Conservation (phyloP, 2,113 vertebrate genomes). For the Okapia johnstoni region DNA sequence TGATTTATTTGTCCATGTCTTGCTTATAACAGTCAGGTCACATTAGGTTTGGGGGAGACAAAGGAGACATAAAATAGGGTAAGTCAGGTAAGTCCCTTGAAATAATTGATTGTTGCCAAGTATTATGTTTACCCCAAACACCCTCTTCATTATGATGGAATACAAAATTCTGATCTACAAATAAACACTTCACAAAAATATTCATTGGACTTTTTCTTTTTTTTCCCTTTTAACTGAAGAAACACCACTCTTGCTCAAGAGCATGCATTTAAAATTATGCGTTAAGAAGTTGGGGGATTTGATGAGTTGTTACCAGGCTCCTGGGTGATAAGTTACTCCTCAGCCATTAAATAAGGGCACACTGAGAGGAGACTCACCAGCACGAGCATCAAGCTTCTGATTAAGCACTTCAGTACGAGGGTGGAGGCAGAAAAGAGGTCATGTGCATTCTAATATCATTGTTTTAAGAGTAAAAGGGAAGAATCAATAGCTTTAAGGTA, state of each 20-base stretch:
- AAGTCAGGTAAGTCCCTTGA: slow-evolving; percentile 46
- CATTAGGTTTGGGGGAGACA: background rate
- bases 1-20: slow-evolving; percentile 38
- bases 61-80: background rate
- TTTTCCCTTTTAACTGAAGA: background rate
- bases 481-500: slow-evolving; percentile 26
- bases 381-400: slow-evolving; percentile 53
- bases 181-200: slow-evolving; percentile 13
- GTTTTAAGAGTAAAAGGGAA: slow-evolving; percentile 63
- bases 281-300: slow-evolving; percentile 15
- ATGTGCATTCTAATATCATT: slow-evolving; percentile 72
- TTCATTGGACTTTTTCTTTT: slow-evolving; percentile 23
- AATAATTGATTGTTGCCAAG: slow-evolving; percentile 48
- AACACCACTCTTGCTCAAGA: background rate
- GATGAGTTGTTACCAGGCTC: background rate
- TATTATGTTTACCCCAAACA: background rate
- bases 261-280: slow-evolving; percentile 33
- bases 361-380: slow-evolving; percentile 55
- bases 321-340: slow-evolving; percentile 53
- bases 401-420: slow-evolving; percentile 25
- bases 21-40: slow-evolving; percentile 16
- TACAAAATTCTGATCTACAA: background rate
- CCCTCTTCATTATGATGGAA: background rate
- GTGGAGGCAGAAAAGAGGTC: slow-evolving; percentile 49
- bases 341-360: slow-evolving; percentile 65